Evolutionary conservation across 2,113 vertebrate species (phyloP).

Genomic region (Phyllostomus hastatus): DNA sequence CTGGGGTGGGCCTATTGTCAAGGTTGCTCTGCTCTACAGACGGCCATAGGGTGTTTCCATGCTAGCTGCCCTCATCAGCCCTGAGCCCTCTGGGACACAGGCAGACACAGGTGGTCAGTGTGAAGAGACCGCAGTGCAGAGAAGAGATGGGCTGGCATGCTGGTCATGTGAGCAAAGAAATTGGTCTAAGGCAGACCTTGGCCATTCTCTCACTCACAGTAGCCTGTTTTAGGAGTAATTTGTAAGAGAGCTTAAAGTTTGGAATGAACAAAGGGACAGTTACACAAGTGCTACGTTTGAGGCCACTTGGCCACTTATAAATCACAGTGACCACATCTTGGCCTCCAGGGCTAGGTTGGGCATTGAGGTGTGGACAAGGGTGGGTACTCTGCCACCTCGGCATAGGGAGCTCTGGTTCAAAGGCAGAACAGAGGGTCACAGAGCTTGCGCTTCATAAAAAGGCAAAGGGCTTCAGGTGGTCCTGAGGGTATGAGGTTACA

Average conservation of each 20-base stretch:
- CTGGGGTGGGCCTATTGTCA: background rate
- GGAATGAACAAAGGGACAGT: background rate
- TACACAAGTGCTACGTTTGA: background rate
- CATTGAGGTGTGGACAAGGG: background rate
- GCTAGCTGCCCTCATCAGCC: background rate
- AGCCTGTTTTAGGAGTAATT: slow-evolving; percentile 15
- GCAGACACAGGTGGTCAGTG: background rate
- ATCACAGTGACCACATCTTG: background rate
- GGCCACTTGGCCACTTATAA: background rate
- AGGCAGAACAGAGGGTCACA: background rate
- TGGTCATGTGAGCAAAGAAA: background rate
- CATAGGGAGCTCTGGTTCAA: background rate
- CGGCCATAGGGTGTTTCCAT: background rate
- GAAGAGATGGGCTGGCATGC: background rate
- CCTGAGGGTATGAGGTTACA: background rate
- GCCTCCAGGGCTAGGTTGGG: background rate
- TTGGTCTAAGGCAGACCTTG: background rate
- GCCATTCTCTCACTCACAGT: background rate
- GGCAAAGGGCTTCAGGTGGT: background rate
- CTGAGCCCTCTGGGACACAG: background rate
- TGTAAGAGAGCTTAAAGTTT: background rate
- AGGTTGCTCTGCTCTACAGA: background rate
- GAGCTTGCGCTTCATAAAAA: background rate
- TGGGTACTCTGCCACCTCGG: background rate
- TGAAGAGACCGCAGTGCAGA: background rate